phyloP scores from a whole-genome alignment of 2,888 invertebrate genomes.

The Mythimna lalbum region DNA sequence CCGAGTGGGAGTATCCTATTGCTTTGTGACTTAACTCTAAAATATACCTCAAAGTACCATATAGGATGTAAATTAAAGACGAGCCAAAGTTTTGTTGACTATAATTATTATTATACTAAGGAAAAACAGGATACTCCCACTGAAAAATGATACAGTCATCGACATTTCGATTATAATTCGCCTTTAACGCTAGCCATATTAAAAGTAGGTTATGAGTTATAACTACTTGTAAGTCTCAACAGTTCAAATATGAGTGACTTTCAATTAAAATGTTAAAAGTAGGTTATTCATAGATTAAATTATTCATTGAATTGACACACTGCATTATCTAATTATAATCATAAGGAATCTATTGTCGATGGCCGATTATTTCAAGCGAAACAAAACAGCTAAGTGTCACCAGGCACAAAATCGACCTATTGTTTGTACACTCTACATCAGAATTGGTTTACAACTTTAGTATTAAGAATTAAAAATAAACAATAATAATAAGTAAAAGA shows the following conservation, averaged over 20 bases:
- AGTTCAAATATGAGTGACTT: slow-evolving; percentile 55
- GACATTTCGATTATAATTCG: slow-evolving; percentile 49
- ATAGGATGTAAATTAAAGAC: slow-evolving; percentile 65
- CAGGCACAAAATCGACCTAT: slow-evolving; percentile 64
- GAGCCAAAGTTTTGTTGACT: slow-evolving; percentile 68
- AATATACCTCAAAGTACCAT: slow-evolving; percentile 66
- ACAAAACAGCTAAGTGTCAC: slow-evolving; percentile 47
- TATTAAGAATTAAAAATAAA: slow-evolving; percentile 43
- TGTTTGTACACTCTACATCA: slow-evolving; percentile 72
- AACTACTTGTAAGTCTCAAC: slow-evolving; percentile 46
- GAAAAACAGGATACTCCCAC: slow-evolving; percentile 61
- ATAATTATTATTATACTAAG: slow-evolving; percentile 67
- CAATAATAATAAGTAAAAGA: slow-evolving; percentile 39
- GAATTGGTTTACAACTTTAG: slow-evolving; percentile 72
- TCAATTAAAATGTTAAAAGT: slow-evolving; percentile 48
- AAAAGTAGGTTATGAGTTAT: slow-evolving; percentile 43
- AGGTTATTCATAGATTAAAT: slow-evolving; percentile 46
- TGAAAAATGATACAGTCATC: slow-evolving; percentile 56
- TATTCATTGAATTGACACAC: slow-evolving; percentile 28
- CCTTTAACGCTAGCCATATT: slow-evolving; percentile 34
- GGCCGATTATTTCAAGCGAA: slow-evolving; percentile 49
- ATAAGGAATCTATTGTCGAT: slow-evolving; percentile 62
- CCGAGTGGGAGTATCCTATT: slow-evolving; percentile 63
- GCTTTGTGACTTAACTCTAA: slow-evolving; percentile 63
- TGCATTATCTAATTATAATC: slow-evolving; percentile 22